phyloP scores from a whole-genome alignment of 2,113 vertebrate species.

The Brachyhypopomus gauderio region DNA sequence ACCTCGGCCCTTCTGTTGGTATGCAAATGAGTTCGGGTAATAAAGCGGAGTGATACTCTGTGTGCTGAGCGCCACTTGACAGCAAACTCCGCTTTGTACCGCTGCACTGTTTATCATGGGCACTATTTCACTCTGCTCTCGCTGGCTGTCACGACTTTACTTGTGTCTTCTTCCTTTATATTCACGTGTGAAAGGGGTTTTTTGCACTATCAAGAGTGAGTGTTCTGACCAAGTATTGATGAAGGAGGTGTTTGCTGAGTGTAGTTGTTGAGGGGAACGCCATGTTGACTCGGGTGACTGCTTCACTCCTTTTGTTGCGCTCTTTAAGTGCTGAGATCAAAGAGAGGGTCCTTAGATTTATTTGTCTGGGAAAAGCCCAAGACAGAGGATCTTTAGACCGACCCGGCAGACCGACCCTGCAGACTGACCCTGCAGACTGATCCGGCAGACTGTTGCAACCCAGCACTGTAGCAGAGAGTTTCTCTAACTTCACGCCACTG shows the following conservation, averaged over 20 bases:
- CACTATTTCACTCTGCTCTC: constrained; percentile 77
- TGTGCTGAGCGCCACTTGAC: constrained; percentile 48
- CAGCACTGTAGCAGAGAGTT: constrained; percentile 21
- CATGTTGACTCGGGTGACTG: constrained; percentile 82
- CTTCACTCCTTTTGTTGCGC: constrained; percentile 86
- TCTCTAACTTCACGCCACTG: neutral
- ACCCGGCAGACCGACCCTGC: neutral
- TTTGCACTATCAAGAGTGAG: constrained; percentile 83
- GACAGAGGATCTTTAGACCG: constrained; percentile 17
- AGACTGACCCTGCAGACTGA: neutral
- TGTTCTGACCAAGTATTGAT: constrained; percentile 99
- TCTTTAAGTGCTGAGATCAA: constrained; percentile 95
- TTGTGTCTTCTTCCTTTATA: constrained; percentile 86
- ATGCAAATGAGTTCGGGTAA: constrained; percentile 55
- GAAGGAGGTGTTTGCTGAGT: constrained; percentile 97
- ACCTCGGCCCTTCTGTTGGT: constrained; percentile 50
- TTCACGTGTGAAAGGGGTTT: constrained; percentile 96
- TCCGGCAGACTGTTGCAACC: constrained; percentile 5
- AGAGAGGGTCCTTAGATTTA: constrained; percentile 92
- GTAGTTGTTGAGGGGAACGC: constrained; percentile 87
- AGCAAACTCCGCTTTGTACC: constrained; percentile 45
- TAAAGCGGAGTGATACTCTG: constrained; percentile 43
- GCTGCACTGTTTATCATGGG: constrained; percentile 65
- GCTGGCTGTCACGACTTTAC: constrained; percentile 71
- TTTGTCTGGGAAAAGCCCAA: constrained; percentile 91